Base-by-base conservation (phyloP, 1,140 invertebrate species). In the Drosophila bocki region DNA sequence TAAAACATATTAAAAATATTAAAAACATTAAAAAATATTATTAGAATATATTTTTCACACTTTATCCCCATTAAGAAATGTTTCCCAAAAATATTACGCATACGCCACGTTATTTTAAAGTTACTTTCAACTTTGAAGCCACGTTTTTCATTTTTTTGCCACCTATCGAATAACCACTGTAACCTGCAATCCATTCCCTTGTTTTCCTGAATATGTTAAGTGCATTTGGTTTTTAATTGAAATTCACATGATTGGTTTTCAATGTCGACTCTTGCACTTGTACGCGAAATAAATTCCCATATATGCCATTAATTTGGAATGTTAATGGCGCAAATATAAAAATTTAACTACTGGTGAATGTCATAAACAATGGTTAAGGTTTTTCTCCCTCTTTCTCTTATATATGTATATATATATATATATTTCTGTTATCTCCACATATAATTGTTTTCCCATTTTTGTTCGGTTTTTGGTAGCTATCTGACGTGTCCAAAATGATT, bases 281-380 rank as follows among this genome's bases (percentile, higher is more conserved):
- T 74, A 37, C 15, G 32, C 22, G 22, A 41, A 47, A 64, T 48
- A 64, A 22, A 65, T 61, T 17, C 19, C 42, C 59, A 48, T 47
- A 64, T 26, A 71, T 44, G 37, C 42, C 67, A 62, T 29, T 58
- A 70, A 78, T 80, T 83, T 50, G 65, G 44, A 60, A 87, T 83
- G 75, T 71, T 77, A 87, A 56, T 86, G 69, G 57, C 42, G 71
- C 54, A 75, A 85, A 85, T 78, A 88, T 82, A 54, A 80, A 80
- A 80, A 67, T 78, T 77, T 74, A 78, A 80, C 57, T 69, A 56
- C 48, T 56, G 64, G 19, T 48, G 61, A 75, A 57, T 58, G 64
- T 29, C 63, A 70, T 64, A 62, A 71, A 78, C 48, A 78, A 78
- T 69, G 42, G 35, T 57, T 26, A 60, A 61, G 50, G 47, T 17